Conservation (phyloP, 35 echinoderm and acorn worm genomes). For the Heliocidaris tuberculata region DNA sequence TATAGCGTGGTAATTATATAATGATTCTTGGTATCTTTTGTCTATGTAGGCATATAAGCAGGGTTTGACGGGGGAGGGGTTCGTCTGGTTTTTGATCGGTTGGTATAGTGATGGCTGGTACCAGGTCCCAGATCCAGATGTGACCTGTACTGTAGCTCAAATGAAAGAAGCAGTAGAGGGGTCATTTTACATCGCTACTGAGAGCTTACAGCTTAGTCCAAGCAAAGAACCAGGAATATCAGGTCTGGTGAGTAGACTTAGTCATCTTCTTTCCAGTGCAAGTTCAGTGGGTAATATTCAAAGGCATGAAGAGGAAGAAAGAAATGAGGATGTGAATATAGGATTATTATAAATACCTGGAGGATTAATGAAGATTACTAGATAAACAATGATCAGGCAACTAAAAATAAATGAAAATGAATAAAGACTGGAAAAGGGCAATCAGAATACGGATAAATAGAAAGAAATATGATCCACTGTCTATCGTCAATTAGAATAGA, state of each 20-base stretch:
- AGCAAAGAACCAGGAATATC: slow-evolving; percentile 46
- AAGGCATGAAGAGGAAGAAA: no score
- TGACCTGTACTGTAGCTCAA: slow-evolving; percentile 54
- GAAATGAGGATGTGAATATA: no score
- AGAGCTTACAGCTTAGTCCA: slow-evolving; percentile 64
- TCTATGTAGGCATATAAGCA: slow-evolving; percentile 65
- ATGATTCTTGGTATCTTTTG: background rate
- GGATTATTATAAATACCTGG: no score
- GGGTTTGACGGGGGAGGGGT: slow-evolving; percentile 65
- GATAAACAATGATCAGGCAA: no score
- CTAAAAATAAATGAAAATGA: no score
- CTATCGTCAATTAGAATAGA: no score
- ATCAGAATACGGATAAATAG: no score
- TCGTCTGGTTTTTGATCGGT: slow-evolving; percentile 81
- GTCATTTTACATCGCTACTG: slow-evolving; percentile 57
- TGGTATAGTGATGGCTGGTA: slow-evolving; percentile 70
- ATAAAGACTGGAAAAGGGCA: no score
- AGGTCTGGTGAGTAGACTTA: slow-evolving; percentile 58
- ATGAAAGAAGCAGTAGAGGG: slow-evolving; percentile 70
- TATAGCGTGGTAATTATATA: background rate
- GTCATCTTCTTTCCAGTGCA: no score
- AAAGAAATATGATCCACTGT: no score
- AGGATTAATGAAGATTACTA: no score
- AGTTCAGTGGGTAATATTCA: no score
- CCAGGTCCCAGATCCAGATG: slow-evolving; percentile 47